A percentile compares a stretch with the other conserved stretches of the same genome.
phyloP scores from a whole-genome alignment of 2,797 vertebrate species.

The Hyperoplus lanceolatus region DNA sequence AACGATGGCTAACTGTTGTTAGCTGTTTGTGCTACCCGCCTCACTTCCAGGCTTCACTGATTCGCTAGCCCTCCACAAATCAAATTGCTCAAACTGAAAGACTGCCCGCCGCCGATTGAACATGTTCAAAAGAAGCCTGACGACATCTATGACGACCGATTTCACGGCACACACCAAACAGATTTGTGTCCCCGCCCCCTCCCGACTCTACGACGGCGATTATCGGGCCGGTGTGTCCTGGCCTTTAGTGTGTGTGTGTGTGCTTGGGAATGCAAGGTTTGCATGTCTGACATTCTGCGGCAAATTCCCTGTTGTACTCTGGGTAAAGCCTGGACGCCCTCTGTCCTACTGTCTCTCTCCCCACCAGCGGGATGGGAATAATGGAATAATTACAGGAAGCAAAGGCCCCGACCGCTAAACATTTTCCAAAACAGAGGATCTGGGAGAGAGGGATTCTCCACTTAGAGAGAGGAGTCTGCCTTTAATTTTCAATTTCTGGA shows the following conservation, averaged over 20 bases:
- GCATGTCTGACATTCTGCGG: constrained; percentile 54
- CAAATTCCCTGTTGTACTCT: constrained; percentile 33
- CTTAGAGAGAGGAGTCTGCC: constrained; percentile 54
- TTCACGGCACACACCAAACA: too few relatives aligned
- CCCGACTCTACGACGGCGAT: too few relatives aligned
- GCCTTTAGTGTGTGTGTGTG: background rate
- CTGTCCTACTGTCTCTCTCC: constrained; percentile 50
- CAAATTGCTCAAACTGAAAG: too few relatives aligned
- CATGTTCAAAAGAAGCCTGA: too few relatives aligned
- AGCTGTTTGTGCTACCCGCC: too few relatives aligned
- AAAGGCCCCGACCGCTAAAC: constrained; percentile 64
- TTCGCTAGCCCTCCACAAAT: too few relatives aligned
- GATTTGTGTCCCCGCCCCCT: too few relatives aligned
- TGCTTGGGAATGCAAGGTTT: constrained; percentile 28
- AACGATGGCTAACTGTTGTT: too few relatives aligned
- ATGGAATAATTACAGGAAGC: constrained; percentile 84
- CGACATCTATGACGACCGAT: too few relatives aligned
- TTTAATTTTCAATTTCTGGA: constrained; percentile 76
- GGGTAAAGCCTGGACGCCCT: constrained; percentile 49
- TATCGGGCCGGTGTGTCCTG: too few relatives aligned
- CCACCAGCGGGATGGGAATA: constrained; percentile 73
- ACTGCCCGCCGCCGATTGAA: too few relatives aligned
- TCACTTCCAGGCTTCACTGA: too few relatives aligned
- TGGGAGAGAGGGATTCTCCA: constrained; percentile 68
- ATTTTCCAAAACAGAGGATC: constrained; percentile 78